Percentiles rank a stretch among this genome's conserved stretches.
These are phyloP conservation scores for Syngnathus floridae DNA, from an alignment of 2,113 vertebrate species.

Conservation along the genomic window DNA sequence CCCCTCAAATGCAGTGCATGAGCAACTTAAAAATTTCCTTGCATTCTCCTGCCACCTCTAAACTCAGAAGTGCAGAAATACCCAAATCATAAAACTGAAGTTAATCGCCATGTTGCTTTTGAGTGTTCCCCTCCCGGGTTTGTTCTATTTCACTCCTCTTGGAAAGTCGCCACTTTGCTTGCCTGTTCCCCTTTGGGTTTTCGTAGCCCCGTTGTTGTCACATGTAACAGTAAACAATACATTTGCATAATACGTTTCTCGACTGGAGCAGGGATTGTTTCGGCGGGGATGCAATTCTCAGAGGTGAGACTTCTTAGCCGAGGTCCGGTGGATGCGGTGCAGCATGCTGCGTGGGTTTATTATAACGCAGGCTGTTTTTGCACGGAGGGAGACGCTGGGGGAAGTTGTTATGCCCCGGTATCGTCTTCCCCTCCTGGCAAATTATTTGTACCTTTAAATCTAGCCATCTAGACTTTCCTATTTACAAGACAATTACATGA, in stretches of 20 bases:
- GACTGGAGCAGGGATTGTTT: slow-evolving; percentile 51
- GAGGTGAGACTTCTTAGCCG: slow-evolving; percentile 49
- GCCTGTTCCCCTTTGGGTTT: slow-evolving; percentile 52
- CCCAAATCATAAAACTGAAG: slow-evolving; percentile 25
- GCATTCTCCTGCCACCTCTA: slow-evolving; percentile 4
- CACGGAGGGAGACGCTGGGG: slow-evolving; percentile 36
- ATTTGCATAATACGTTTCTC: slow-evolving; percentile 64
- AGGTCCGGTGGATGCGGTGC: slow-evolving; percentile 24
- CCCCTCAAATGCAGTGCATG: too few species aligned
- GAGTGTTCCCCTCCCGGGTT: slow-evolving; percentile 16
- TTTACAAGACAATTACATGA: slow-evolving; percentile 58
- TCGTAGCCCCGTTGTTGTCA: slow-evolving; percentile 52
- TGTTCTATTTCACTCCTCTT: slow-evolving; percentile 29
- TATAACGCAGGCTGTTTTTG: slow-evolving; percentile 42
- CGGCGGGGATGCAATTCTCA: slow-evolving; percentile 46
- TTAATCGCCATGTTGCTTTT: slow-evolving; percentile 34
- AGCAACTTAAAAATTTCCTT: slow-evolving; percentile 10
- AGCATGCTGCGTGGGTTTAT: slow-evolving; percentile 51
- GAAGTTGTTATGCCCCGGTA: slow-evolving; percentile 31
- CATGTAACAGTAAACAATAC: slow-evolving; percentile 58
- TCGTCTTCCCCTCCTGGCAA: slow-evolving; percentile 43
- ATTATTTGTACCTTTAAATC: slow-evolving; percentile 57
- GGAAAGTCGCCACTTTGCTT: slow-evolving; percentile 38
- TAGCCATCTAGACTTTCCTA: slow-evolving; percentile 39
- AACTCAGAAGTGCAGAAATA: slow-evolving; percentile 30